Conservation (phyloP, 2,113 vertebrate genomes). For the Picathartes gymnocephalus region DNA sequence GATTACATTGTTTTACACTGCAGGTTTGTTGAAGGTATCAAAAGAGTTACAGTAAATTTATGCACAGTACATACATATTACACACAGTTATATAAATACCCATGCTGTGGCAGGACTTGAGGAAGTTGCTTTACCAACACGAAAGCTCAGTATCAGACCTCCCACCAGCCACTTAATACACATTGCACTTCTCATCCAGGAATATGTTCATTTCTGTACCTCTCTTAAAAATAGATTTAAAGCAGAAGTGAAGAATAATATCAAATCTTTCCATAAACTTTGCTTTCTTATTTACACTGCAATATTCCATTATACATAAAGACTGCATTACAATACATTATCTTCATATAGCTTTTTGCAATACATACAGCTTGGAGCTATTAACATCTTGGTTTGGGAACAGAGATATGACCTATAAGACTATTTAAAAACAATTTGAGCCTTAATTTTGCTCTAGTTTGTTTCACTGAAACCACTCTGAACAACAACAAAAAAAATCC, state of each 20-base stretch:
- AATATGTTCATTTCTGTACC: slow-evolving; percentile 77
- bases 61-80: slow-evolving; percentile 61
- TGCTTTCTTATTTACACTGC: slow-evolving; percentile 79
- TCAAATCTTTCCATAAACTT: slow-evolving; percentile 78
- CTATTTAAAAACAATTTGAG: slow-evolving; percentile 60
- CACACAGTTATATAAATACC: slow-evolving; percentile 58
- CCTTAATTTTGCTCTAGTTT: slow-evolving; percentile 66
- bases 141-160: background rate
- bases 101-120: slow-evolving; percentile 30
- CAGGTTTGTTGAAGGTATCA: slow-evolving; percentile 29
- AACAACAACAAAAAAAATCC: slow-evolving; percentile 61
- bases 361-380: slow-evolving; percentile 72
- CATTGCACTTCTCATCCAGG: slow-evolving; percentile 68
- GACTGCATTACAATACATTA: slow-evolving; percentile 66
- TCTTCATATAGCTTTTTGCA: slow-evolving; percentile 74
- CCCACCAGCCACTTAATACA: slow-evolving; percentile 33
- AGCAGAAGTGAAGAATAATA: slow-evolving; percentile 79
- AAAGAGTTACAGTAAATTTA: slow-evolving; percentile 56
- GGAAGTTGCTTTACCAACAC: background rate
- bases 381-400: slow-evolving; percentile 65
- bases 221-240: slow-evolving; percentile 85
- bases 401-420: slow-evolving; percentile 68
- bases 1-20: background rate
- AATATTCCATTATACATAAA: slow-evolving; percentile 79
- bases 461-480: slow-evolving; percentile 79